phyloP scores from a whole-genome alignment of 1,140 invertebrate genomes.

The Tenebrio molitor region DNA sequence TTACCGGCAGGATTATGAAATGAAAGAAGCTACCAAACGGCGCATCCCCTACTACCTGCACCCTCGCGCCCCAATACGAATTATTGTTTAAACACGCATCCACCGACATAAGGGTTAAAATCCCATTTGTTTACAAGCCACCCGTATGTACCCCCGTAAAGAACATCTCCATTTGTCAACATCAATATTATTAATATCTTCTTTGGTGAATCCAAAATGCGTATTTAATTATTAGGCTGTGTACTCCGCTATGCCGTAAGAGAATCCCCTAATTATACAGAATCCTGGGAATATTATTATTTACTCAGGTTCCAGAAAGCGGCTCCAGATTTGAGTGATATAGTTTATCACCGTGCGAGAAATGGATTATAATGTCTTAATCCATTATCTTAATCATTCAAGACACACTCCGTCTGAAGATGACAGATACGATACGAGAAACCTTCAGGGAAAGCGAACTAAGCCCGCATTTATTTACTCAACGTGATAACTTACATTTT shows the following conservation, averaged over 20 bases:
- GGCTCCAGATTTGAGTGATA: constrained; percentile 44
- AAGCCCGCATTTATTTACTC: constrained; percentile 40
- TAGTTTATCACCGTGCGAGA: constrained; percentile 44
- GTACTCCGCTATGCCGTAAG: constrained; percentile 9
- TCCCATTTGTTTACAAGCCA: constrained; percentile 15
- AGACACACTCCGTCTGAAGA: constrained; percentile 46
- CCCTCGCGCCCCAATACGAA: not conserved
- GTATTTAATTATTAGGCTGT: constrained; percentile 36
- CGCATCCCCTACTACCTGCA: not conserved
- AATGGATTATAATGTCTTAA: constrained; percentile 47
- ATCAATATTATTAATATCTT: constrained; percentile 41
- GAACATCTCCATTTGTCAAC: constrained; percentile 34
- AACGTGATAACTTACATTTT: constrained; percentile 44
- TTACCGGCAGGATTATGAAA: too few species aligned
- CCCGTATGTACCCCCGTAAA: constrained; percentile 4
- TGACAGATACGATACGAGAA: constrained; percentile 46
- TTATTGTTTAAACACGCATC: not conserved
- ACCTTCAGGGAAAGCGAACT: constrained; percentile 39
- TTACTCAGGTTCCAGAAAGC: constrained; percentile 39
- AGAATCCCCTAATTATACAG: constrained; percentile 37
- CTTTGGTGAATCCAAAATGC: constrained; percentile 17
- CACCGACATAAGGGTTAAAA: constrained; percentile 5
- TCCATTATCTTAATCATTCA: constrained; percentile 47
- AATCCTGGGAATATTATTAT: constrained; percentile 44
- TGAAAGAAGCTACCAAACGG: constrained; percentile 23